Evolutionary conservation across 2,888 invertebrate genomes (phyloP).

Genomic region (Tinea trinotella): DNA sequence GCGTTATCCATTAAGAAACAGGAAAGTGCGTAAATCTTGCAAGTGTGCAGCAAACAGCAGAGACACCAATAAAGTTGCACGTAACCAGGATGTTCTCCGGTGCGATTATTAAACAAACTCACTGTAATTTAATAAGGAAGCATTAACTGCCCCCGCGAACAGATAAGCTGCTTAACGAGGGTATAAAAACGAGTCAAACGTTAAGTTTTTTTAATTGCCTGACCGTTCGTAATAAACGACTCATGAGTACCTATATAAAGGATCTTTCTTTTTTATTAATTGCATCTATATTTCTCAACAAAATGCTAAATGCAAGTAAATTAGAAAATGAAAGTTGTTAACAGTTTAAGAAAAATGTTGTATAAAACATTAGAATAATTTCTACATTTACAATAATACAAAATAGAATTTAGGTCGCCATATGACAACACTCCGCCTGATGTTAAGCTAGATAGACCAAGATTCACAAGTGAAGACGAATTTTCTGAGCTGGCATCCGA

Average conservation of each 20-base stretch:
- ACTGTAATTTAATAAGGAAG: constrained; percentile 28
- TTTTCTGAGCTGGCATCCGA: too few relatives aligned
- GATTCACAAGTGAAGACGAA: too few relatives aligned
- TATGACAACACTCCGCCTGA: too few relatives aligned
- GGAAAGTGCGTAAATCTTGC: constrained; percentile 37
- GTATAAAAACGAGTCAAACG: constrained; percentile 27
- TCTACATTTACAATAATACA: too few relatives aligned
- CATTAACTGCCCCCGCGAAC: constrained; percentile 26
- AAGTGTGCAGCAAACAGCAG: constrained; percentile 38
- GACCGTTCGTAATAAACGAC: constrained; percentile 15
- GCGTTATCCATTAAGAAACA: constrained; percentile 24
- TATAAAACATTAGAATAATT: too few relatives aligned
- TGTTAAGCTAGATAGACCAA: too few relatives aligned
- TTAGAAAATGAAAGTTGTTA: neutral
- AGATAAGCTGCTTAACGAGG: constrained; percentile 30
- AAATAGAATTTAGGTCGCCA: too few relatives aligned
- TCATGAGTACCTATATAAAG: neutral
- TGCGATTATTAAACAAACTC: constrained; percentile 24
- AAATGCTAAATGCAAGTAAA: neutral
- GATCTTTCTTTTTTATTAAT: neutral
- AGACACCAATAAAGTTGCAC: constrained; percentile 34
- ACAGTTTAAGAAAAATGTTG: too few relatives aligned
- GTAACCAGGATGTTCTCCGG: constrained; percentile 26
- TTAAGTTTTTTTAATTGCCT: constrained; percentile 28
- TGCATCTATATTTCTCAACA: neutral